Percentiles rank a stretch among this genome's conserved stretches.
Evolutionary conservation across 2,888 invertebrate species (phyloP).

Genomic region (Drosophila picticornis): DNA sequence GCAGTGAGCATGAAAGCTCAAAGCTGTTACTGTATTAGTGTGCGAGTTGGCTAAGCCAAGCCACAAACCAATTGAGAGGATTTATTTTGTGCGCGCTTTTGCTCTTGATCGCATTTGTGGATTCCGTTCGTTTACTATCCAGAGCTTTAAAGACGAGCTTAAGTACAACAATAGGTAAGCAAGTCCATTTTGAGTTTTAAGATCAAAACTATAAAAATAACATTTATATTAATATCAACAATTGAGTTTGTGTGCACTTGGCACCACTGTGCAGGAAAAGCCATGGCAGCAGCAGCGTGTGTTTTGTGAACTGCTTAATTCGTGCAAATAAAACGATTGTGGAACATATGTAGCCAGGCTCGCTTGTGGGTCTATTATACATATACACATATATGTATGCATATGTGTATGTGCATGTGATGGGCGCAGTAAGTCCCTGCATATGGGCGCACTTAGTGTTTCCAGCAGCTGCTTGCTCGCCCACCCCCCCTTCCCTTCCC

Average conservation of each 20-base stretch:
- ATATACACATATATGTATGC: not conserved
- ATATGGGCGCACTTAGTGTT: constrained; percentile 50
- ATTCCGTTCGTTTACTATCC: not conserved
- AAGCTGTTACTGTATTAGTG: not conserved
- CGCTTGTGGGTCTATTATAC: constrained; percentile 69
- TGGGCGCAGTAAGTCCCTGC: constrained; percentile 51
- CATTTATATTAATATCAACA: not conserved
- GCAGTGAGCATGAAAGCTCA: not conserved
- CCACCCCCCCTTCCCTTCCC: not conserved
- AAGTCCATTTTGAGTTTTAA: not conserved
- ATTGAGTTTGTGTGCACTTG: not conserved
- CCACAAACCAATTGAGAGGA: not conserved
- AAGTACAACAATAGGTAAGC: not conserved
- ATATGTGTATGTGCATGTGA: not conserved
- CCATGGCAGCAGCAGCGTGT: constrained; percentile 1
- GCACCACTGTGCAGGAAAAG: constrained; percentile 54
- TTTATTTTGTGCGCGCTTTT: not conserved
- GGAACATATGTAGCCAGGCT: constrained; percentile 71
- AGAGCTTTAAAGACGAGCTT: not conserved
- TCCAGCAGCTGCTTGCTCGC: constrained; percentile 29
- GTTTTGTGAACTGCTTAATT: constrained; percentile 70
- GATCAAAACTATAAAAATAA: not conserved
- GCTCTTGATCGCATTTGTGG: not conserved
- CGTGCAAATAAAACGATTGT: constrained; percentile 79
- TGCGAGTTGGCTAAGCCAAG: not conserved